phyloP scores from a whole-genome alignment of 2,888 invertebrate species.

The Meteorus colon region DNA sequence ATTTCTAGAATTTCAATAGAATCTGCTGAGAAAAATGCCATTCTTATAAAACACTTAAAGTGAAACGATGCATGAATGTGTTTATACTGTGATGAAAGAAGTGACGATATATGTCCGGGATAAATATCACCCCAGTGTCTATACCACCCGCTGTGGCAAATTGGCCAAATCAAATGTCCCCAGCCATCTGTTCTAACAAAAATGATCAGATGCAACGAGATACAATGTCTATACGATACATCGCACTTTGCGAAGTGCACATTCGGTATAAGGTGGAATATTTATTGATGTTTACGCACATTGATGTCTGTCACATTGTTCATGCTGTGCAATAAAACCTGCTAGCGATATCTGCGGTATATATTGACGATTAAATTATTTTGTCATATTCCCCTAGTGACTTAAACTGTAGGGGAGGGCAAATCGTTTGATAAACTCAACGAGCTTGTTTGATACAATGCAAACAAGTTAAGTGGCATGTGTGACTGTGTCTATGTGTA shows the following conservation, averaged over 20 bases:
- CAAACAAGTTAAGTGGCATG: neutral
- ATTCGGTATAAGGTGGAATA: constrained; percentile 16
- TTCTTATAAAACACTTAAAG: neutral
- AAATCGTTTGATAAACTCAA: constrained; percentile 5
- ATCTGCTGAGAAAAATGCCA: no score
- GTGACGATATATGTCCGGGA: neutral
- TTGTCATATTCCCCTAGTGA: neutral
- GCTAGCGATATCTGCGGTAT: neutral
- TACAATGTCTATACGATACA: neutral
- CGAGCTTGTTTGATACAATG: neutral
- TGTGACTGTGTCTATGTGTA: neutral
- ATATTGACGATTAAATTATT: neutral
- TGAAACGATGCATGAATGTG: neutral
- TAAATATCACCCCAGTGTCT: constrained; percentile 17
- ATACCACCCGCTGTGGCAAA: constrained; percentile 58
- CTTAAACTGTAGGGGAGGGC: neutral
- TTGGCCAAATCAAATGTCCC: constrained; percentile 60
- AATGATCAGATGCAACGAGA: constrained; percentile 24
- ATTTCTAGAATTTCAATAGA: no score
- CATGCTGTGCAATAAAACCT: neutral
- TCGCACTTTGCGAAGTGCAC: constrained; percentile 23
- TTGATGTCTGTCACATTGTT: constrained; percentile 4
- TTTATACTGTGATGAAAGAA: neutral
- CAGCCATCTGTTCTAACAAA: constrained; percentile 56
- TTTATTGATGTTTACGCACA: constrained; percentile 19